Base-by-base conservation (phyloP, 2,888 invertebrate genomes). In the Tipula lateralis region DNA sequence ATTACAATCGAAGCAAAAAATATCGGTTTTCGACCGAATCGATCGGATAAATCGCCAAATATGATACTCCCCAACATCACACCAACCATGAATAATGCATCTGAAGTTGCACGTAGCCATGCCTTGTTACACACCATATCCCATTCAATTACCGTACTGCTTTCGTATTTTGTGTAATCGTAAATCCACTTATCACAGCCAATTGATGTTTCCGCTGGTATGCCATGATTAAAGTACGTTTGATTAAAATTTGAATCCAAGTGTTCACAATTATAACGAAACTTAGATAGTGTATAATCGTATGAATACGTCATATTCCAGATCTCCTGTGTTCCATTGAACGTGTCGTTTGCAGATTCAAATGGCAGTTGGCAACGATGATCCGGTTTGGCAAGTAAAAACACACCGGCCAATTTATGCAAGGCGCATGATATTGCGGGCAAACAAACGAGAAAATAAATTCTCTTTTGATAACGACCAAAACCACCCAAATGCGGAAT, bases 391-490 rank as follows among this genome's bases (percentile, higher is more conserved):
- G 94, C 94, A 85, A 93, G 91, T 6, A 95, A 90, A 88, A 95
- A 95, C 0, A 94, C 94, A 85, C 94, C 94, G 16, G 93, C 93
- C 81, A 95, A 89, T 88, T 95, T 95, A 88, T 95, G 94, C 87
- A 95, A 93, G 83, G 94, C 94, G 89, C 94, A 94, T 16, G 93
- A 91, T 87, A 95, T 93, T 6, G 94, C 93, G 24, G 95, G 94
- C 83, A 95, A 90, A 87, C 94, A 94, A 81, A 95, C 90, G 81
- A 95, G 89, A 85, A 94, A 90, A 87, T 94, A 94, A 86, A 94
- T 93, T 86, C 93, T 91, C 87, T 91, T 92, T 88, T 95, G 95
- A 88, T 95, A 94, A 83, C 91, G 91, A 24, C 95, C 95, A 87
- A 95, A 95, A 87, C 94, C 94, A 81, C 95, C 95, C 89, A 95